Conservation (phyloP, 1,140 invertebrate genomes). For the Drosophila varians region DNA sequence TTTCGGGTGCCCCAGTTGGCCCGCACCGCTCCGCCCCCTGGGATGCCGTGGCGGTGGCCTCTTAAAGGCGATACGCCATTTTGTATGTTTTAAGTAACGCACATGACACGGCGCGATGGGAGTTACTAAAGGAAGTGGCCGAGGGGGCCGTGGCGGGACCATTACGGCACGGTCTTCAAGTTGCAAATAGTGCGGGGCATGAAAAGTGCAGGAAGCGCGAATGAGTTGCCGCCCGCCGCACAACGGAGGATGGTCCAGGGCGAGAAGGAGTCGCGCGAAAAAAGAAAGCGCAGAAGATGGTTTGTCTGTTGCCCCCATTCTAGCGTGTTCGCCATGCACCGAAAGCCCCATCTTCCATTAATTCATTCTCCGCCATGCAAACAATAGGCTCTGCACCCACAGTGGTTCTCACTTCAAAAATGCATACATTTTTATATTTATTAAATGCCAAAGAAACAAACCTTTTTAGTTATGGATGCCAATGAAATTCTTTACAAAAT, state of each 20-base stretch:
- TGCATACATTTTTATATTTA: background rate
- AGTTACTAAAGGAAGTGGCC: conserved; percentile 4
- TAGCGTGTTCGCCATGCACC: conserved; percentile 7
- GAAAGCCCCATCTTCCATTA: conserved; percentile 54
- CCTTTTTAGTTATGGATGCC: background rate
- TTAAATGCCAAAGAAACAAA: background rate
- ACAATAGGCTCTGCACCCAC: conserved; percentile 59
- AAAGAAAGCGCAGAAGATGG: conserved; percentile 20
- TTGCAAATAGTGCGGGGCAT: conserved; percentile 31
- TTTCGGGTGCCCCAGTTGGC: conserved; percentile 54
- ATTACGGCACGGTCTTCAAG: conserved; percentile 27
- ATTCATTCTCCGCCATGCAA: conserved; percentile 64
- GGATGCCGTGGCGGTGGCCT: conserved; percentile 23
- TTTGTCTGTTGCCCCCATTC: conserved; percentile 49
- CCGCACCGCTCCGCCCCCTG: conserved; percentile 6
- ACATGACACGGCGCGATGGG: conserved; percentile 29
- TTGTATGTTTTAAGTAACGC: conserved; percentile 58
- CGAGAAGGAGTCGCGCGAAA: conserved; percentile 9
- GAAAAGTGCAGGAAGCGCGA: conserved; percentile 41
- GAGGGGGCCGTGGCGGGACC: conserved; percentile 1
- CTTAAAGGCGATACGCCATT: conserved; percentile 57
- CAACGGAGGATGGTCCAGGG: conserved; percentile 5
- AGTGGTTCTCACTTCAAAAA: background rate
- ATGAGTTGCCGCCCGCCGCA: conserved; percentile 9
- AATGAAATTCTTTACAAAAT: background rate